These are phyloP conservation scores for Philhelius pedissequus DNA, from an alignment of 2,888 invertebrate species.

Conservation along the genomic window DNA sequence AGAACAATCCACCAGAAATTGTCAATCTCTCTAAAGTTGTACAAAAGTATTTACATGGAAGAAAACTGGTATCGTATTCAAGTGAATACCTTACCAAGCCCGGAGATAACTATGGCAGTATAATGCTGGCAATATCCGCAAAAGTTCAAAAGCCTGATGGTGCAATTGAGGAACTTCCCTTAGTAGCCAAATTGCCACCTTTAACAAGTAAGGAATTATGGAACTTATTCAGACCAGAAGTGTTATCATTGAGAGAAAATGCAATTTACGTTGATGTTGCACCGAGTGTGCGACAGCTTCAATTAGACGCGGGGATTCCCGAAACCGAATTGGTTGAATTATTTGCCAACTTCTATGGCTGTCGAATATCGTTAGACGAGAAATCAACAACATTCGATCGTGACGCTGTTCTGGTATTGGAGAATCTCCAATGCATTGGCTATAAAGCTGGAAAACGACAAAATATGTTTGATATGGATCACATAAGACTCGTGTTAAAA, in stretches of 20 bases:
- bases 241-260: slow-evolving; percentile 82
- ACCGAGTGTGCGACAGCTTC: slow-evolving; percentile 73
- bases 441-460: slow-evolving; percentile 80
- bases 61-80: slow-evolving; percentile 76
- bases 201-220: slow-evolving; percentile 80
- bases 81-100: slow-evolving; percentile 79
- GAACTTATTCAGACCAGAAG: slow-evolving; percentile 80
- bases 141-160: slow-evolving; percentile 74
- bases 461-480: slow-evolving; percentile 80
- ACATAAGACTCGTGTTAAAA: slow-evolving; percentile 79
- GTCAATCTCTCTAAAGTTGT: slow-evolving; percentile 73
- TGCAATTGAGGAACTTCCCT: slow-evolving; percentile 73
- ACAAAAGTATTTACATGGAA: slow-evolving; percentile 73
- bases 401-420: slow-evolving; percentile 81
- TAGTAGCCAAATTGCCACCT: slow-evolving; percentile 82
- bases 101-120: slow-evolving; percentile 83
- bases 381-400: slow-evolving; percentile 79
- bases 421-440: slow-evolving; percentile 81
- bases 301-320: slow-evolving; percentile 79
- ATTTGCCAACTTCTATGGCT: slow-evolving; percentile 81
- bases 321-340: slow-evolving; percentile 78
- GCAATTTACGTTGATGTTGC: slow-evolving; percentile 77
- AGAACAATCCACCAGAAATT: slow-evolving; percentile 72
- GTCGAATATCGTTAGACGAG: slow-evolving; percentile 78
- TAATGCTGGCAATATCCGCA: slow-evolving; percentile 79